Percentiles rank a stretch among this genome's conserved stretches.
These are phyloP conservation scores for Riparia riparia DNA, from an alignment of 2,113 vertebrate species.

Conservation along the genomic window DNA sequence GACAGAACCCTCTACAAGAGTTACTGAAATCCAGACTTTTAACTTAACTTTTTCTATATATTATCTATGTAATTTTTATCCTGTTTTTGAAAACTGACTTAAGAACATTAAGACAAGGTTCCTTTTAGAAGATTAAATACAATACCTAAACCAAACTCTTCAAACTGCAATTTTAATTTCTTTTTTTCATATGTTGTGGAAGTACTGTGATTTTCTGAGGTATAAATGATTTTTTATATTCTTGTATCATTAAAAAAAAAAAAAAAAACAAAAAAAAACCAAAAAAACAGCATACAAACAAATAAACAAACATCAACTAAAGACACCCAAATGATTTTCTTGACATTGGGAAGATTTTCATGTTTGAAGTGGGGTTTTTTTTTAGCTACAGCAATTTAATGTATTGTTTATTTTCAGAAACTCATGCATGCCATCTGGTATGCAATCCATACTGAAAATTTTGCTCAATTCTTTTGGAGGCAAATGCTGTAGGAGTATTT, in stretches of 20 bases:
- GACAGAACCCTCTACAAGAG: too few species aligned
- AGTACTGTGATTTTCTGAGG: neutral
- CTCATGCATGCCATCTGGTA: neutral
- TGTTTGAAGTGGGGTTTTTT: too few species aligned
- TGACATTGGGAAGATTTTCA: neutral
- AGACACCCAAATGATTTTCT: rapidly evolving
- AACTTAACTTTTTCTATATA: neutral
- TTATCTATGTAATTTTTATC: neutral
- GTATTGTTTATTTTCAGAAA: neutral
- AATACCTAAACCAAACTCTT: neutral
- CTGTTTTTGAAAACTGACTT: neutral
- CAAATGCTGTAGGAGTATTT: neutral
- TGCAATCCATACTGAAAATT: neutral
- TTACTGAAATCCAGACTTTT: neutral
- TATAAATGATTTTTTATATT: neutral
- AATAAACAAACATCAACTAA: neutral
- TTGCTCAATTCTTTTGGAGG: neutral
- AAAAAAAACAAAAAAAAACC: neutral
- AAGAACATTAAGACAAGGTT: neutral
- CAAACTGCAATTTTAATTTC: neutral
- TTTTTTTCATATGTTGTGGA: neutral
- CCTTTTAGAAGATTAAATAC: neutral
- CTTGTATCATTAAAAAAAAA: neutral
- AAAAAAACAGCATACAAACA: neutral
- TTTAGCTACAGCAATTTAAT: neutral